phyloP scores from a whole-genome alignment of 1,140 invertebrate genomes.

The Rhizoglyphus robini region DNA sequence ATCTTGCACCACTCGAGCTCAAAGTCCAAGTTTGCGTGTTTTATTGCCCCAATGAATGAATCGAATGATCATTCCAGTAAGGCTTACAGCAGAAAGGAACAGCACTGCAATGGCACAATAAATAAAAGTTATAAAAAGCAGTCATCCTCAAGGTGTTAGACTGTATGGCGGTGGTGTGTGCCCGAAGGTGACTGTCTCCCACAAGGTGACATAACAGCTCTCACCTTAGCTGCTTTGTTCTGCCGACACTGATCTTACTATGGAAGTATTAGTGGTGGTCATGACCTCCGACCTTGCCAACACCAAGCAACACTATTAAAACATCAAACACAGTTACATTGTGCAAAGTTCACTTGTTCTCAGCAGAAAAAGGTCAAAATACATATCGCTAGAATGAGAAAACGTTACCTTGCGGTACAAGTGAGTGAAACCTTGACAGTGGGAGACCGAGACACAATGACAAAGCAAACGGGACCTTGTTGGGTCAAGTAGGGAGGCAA shows the following conservation, averaged over 20 bases:
- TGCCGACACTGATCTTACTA: too few relatives aligned
- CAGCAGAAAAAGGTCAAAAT: not conserved
- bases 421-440: not conserved
- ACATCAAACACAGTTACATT: constrained; percentile 5
- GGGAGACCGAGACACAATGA: not conserved
- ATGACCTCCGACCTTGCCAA: constrained; percentile 8
- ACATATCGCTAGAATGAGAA: not conserved
- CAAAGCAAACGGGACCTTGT: not conserved
- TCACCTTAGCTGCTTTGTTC: too few relatives aligned
- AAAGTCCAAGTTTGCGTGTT: too few relatives aligned
- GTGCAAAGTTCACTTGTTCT: not conserved
- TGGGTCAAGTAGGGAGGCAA: constrained; percentile 6
- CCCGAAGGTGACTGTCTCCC: not conserved
- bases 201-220: not conserved
- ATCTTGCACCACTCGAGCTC: too few relatives aligned
- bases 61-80: too few relatives aligned
- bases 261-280: not conserved
- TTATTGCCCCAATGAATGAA: too few relatives aligned
- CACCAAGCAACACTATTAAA: not conserved
- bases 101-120: too few relatives aligned
- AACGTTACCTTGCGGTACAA: not conserved
- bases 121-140: too few relatives aligned
- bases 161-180: too few relatives aligned
- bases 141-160: too few relatives aligned
- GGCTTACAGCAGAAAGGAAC: too few relatives aligned